Evolutionary conservation across 1,140 invertebrate species (phyloP).

Genomic region (Teleogryllus occipitalis): DNA sequence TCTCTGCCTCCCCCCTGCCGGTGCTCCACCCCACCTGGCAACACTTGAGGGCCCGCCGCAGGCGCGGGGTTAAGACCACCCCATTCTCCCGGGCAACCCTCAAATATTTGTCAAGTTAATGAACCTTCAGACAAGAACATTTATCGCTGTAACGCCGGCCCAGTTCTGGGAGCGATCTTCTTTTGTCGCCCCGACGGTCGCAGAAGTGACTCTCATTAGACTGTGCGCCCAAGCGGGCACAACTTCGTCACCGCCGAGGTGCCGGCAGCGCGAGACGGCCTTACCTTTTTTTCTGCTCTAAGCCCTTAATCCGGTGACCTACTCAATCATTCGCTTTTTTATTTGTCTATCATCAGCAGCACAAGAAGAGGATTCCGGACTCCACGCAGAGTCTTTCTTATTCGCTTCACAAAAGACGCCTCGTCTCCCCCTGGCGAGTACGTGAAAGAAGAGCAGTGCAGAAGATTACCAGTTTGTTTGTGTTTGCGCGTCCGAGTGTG

Average conservation of each 20-base stretch:
- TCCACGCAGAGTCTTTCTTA: background rate
- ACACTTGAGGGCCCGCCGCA: background rate
- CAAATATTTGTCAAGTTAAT: constrained; percentile 6
- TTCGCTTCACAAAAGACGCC: background rate
- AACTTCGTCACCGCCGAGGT: background rate
- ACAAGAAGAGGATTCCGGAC: background rate
- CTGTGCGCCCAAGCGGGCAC: background rate
- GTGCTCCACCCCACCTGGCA: background rate
- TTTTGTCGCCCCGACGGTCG: background rate
- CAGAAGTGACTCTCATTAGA: constrained; percentile 4
- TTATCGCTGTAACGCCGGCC: background rate
- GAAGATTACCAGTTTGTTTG: constrained; percentile 1
- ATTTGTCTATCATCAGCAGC: background rate
- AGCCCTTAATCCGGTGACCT: background rate
- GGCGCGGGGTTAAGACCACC: background rate
- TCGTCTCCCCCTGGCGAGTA: background rate
- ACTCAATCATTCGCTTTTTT: constrained; percentile 5
- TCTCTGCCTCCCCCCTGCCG: background rate
- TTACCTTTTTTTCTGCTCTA: background rate
- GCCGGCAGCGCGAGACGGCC: too few relatives aligned
- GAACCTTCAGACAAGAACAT: constrained; percentile 4
- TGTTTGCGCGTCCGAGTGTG: constrained; percentile 2
- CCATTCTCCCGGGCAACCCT: background rate
- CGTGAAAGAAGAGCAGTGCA: background rate
- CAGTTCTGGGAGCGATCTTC: background rate